These are phyloP conservation scores for Ligdia adustata DNA, from an alignment of 2,888 invertebrate genomes.

Conservation along the genomic window DNA sequence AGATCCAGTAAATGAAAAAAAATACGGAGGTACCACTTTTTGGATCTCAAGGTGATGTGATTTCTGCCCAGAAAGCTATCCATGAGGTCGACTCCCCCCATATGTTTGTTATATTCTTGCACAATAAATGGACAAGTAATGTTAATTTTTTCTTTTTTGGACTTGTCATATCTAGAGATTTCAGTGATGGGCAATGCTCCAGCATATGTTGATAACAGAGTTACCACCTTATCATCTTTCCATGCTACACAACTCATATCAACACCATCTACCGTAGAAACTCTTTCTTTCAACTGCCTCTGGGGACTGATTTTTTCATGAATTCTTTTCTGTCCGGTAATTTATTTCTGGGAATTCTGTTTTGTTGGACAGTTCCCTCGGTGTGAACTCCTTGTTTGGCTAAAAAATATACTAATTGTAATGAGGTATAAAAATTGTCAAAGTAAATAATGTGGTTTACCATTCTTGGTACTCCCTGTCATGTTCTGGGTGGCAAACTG, in stretches of 20 bases:
- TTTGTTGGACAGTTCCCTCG: constrained; percentile 48
- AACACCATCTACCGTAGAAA: constrained; percentile 46
- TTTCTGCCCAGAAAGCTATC: constrained; percentile 43
- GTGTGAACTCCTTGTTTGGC: constrained; percentile 47
- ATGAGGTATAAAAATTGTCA: constrained; percentile 47
- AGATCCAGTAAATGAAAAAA: constrained; percentile 50
- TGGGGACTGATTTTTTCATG: constrained; percentile 50
- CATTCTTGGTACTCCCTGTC: constrained; percentile 41
- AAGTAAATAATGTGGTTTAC: constrained; percentile 44
- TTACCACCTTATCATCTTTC: constrained; percentile 52
- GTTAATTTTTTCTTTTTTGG: constrained; percentile 45
- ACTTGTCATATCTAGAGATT: constrained; percentile 47
- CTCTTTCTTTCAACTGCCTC: constrained; percentile 51
- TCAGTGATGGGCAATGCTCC: constrained; percentile 47
- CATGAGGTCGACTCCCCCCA: constrained; percentile 54
- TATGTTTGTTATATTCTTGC: constrained; percentile 52
- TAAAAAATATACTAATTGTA: constrained; percentile 43
- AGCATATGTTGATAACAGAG: constrained; percentile 46
- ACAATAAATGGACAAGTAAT: constrained; percentile 52
- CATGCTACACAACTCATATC: constrained; percentile 49
- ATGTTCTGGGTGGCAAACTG: constrained; percentile 40
- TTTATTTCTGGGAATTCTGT: constrained; percentile 48
- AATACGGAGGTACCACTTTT: constrained; percentile 54
- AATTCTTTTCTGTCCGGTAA: constrained; percentile 47
- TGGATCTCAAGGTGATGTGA: constrained; percentile 45